phyloP scores from a whole-genome alignment of 2,888 invertebrate genomes.

The Cataglyphis cursor region DNA sequence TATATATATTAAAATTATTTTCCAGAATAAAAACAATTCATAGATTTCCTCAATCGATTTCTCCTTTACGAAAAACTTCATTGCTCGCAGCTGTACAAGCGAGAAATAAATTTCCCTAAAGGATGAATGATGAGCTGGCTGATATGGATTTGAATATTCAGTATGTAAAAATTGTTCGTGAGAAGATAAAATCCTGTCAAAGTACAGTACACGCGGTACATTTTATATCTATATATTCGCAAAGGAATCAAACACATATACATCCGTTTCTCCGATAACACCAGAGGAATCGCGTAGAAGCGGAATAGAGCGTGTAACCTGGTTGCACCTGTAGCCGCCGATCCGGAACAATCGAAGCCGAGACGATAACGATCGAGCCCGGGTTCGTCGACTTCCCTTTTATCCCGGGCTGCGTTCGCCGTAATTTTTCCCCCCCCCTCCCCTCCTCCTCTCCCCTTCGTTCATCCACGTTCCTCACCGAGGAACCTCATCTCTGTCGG shows the following conservation, averaged over 20 bases:
- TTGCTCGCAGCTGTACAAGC: neutral
- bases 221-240: neutral
- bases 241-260: neutral
- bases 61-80: neutral
- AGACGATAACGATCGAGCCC: constrained; percentile 77
- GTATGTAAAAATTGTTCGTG: neutral
- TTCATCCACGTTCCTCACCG: constrained; percentile 55
- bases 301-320: constrained; percentile 76
- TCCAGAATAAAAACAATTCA: neutral
- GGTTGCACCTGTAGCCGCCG: constrained; percentile 75
- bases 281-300: constrained; percentile 68
- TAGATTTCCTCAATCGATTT: neutral
- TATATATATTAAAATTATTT: neutral
- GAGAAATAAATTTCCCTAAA: constrained; percentile 17
- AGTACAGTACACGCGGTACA: too few species aligned
- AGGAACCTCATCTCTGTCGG: constrained; percentile 64
- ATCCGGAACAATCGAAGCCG: constrained; percentile 80
- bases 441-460: constrained; percentile 20
- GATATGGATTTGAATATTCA: neutral
- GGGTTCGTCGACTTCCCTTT: constrained; percentile 73
- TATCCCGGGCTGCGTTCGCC: constrained; percentile 50
- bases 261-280: constrained; percentile 43
- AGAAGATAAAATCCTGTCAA: neutral
- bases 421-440: constrained; percentile 66
- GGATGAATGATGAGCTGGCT: neutral